phyloP scores from a whole-genome alignment of 2,797 vertebrate genomes.

The Parauchenoglanis punctatus region DNA sequence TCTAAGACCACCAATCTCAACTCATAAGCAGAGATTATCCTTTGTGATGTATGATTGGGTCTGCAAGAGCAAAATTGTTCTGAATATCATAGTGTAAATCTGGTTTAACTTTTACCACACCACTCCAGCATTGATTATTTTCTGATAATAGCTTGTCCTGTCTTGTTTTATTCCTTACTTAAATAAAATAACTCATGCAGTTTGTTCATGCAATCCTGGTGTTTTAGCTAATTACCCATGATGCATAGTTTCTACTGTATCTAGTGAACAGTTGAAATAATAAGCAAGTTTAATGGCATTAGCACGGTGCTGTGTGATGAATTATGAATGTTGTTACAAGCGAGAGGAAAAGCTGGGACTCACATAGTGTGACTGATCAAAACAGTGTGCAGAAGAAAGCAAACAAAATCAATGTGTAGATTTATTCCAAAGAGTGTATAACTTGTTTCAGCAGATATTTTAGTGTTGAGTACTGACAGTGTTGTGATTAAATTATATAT shows the following conservation, averaged over 20 bases:
- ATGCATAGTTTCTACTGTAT: constrained; percentile 16
- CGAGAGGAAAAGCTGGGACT: not conserved
- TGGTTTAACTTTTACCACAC: not conserved
- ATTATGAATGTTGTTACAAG: constrained; percentile 19
- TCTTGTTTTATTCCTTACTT: not conserved
- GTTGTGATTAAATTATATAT: not conserved
- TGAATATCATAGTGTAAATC: not conserved
- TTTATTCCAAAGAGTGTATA: constrained; percentile 7
- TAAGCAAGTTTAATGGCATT: constrained; percentile 20
- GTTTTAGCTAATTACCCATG: constrained; percentile 6
- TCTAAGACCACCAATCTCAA: not conserved
- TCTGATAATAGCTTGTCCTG: not conserved
- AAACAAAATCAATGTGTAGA: constrained; percentile 24
- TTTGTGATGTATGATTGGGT: not conserved
- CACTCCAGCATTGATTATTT: not conserved
- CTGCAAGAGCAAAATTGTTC: not conserved
- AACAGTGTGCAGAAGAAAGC: constrained; percentile 12
- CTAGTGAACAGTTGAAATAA: constrained; percentile 35
- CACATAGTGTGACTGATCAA: not conserved
- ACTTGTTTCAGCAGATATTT: not conserved
- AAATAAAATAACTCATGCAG: not conserved
- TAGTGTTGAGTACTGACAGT: not conserved
- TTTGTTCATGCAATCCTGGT: constrained; percentile 1
- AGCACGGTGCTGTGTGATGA: constrained; percentile 19
- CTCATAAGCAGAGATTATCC: not conserved